Evolutionary conservation across 2,888 invertebrate species (phyloP).

Genomic region (Amiota communis): DNA sequence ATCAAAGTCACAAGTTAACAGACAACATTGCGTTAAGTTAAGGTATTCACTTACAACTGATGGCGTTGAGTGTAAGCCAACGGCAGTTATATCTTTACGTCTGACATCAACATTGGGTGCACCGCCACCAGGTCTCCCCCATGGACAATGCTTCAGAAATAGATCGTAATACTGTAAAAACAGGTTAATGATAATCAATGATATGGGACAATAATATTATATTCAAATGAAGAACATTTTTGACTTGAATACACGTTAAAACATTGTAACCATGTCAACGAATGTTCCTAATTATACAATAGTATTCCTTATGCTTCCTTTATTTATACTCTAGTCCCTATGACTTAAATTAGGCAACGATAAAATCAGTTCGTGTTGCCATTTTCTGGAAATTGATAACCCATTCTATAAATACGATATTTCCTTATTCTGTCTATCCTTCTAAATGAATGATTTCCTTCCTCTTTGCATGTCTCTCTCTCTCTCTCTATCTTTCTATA

Average conservation of each 20-base stretch:
- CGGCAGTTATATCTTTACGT: constrained; percentile 80
- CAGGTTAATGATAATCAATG: background rate
- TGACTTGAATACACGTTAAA: background rate
- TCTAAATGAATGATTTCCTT: too few relatives aligned
- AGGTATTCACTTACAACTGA: constrained; percentile 71
- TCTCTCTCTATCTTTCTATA: background rate
- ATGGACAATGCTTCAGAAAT: constrained; percentile 83
- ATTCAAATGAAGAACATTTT: background rate
- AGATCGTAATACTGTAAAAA: constrained; percentile 76
- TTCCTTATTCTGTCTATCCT: too few relatives aligned
- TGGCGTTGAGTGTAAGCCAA: constrained; percentile 80
- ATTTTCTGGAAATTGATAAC: too few relatives aligned
- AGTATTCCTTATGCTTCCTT: too few relatives aligned
- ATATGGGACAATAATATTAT: too few relatives aligned
- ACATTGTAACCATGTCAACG: too few relatives aligned
- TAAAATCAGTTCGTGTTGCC: too few relatives aligned
- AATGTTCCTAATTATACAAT: too few relatives aligned
- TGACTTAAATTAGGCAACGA: too few relatives aligned
- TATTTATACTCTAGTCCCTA: too few relatives aligned
- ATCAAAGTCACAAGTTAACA: background rate
- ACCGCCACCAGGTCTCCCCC: constrained; percentile 84
- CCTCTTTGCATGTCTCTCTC: background rate
- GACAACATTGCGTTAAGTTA: background rate
- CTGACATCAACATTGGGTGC: constrained; percentile 81
- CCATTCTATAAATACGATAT: too few relatives aligned